Conservation (phyloP, 2,888 invertebrate genomes). For the Apomyelois bistriatella region DNA sequence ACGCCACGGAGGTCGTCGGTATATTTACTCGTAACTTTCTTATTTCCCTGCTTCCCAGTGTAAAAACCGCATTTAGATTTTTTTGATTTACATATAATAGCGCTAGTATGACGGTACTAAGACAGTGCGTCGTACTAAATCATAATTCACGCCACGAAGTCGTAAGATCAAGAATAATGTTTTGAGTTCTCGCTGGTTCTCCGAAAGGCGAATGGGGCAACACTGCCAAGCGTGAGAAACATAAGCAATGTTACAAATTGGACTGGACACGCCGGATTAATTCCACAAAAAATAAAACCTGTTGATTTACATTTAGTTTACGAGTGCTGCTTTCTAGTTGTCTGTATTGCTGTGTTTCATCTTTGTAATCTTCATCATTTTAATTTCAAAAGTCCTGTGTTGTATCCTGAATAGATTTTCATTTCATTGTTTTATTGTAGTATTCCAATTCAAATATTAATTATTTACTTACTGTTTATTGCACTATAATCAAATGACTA, state of each 20-base stretch:
- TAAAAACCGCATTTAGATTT: no score
- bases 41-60: no score
- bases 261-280: conserved; percentile 8
- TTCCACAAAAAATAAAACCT: conserved; percentile 1
- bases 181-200: not conserved
- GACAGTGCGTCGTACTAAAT: not conserved
- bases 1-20: no score
- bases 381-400: no score
- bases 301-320: conserved; percentile 12
- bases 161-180: conserved; percentile 4
- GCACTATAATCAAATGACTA: no score
- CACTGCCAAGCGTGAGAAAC: conserved; percentile 2
- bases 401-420: no score
- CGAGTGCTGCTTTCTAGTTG: not conserved
- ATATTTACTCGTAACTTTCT: no score
- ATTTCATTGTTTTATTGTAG: no score
- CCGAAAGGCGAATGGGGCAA: conserved; percentile 6
- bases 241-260: conserved; percentile 5
- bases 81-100: no score
- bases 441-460: no score
- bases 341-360: not conserved
- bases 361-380: not conserved
- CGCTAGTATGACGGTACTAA: not conserved
- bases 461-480: no score
- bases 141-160: not conserved